These are phyloP conservation scores for Pollachius pollachius DNA, from an alignment of 2,113 vertebrate species.

Conservation along the genomic window DNA sequence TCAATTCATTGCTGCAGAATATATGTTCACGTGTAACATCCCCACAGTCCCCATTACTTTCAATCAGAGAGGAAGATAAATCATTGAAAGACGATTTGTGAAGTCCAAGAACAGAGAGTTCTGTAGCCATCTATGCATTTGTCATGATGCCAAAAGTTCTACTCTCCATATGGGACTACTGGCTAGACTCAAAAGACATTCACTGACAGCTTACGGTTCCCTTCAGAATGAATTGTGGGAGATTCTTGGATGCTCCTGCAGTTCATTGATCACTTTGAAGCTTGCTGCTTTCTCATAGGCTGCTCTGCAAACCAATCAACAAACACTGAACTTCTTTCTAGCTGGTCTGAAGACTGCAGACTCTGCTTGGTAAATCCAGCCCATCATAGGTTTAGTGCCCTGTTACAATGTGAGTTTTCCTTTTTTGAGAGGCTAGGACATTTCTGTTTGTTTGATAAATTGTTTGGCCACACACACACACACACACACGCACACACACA, in stretches of 20 bases:
- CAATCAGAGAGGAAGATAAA: constrained; percentile 29
- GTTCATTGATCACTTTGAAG: constrained; percentile 50
- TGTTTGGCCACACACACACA: neutral
- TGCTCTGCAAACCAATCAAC: constrained; percentile 1
- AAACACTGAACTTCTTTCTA: constrained; percentile 9
- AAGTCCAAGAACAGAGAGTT: constrained; percentile 21
- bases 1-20: too few relatives aligned
- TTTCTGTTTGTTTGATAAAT: constrained; percentile 1
- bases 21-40: too few relatives aligned
- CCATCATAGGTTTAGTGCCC: neutral
- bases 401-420: neutral
- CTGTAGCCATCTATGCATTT: constrained; percentile 33
- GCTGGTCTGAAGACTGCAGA: constrained; percentile 24
- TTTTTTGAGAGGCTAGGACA: neutral
- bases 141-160: constrained; percentile 37
- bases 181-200: constrained; percentile 31
- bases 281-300: neutral
- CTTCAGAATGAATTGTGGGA: constrained; percentile 39
- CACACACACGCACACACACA: too few relatives aligned
- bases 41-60: too few relatives aligned
- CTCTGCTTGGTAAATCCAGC: constrained; percentile 18
- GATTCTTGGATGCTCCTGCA: constrained; percentile 22
- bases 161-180: constrained; percentile 25
- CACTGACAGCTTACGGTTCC: constrained; percentile 34
- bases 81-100: constrained; percentile 40